Percentiles rank a stretch among this genome's conserved stretches.
These are phyloP conservation scores for Mastomys coucha DNA, from an alignment of 2,113 vertebrate genomes.

Conservation along the genomic window DNA sequence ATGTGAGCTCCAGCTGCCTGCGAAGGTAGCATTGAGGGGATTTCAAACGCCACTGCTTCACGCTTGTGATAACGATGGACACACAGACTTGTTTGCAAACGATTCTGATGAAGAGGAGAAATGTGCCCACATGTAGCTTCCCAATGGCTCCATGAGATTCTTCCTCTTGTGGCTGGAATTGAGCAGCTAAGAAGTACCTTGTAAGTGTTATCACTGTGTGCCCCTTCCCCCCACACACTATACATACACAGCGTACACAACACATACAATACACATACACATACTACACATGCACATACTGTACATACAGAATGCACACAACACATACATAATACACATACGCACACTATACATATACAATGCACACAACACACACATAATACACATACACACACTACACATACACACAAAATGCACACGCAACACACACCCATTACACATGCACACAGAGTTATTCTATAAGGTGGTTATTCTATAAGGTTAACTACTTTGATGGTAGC, in stretches of 20 bases:
- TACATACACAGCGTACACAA: not conserved
- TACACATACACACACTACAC: no score
- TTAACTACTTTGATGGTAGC: not conserved
- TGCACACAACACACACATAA: not conserved
- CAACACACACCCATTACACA: not conserved
- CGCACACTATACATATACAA: not conserved
- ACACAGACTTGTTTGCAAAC: constrained; percentile 87
- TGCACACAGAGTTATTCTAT: not conserved
- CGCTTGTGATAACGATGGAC: constrained; percentile 93
- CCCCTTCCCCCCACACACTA: no score
- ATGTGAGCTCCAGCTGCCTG: constrained; percentile 90
- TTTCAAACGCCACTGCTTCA: constrained; percentile 94
- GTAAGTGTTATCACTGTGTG: not conserved
- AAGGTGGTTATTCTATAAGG: not conserved
- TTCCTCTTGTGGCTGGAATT: not conserved
- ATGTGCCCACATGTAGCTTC: constrained; percentile 85
- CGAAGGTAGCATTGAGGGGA: constrained; percentile 91
- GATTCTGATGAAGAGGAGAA: constrained; percentile 84
- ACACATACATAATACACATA: not conserved
- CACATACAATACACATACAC: not conserved
- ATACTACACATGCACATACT: not conserved
- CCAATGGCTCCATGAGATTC: constrained; percentile 85
- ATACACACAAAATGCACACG: not conserved
- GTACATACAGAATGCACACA: no score
- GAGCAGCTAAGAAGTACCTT: not conserved